Conservation (phyloP, 2,888 invertebrate species). For the Drosophila gaucha region DNA sequence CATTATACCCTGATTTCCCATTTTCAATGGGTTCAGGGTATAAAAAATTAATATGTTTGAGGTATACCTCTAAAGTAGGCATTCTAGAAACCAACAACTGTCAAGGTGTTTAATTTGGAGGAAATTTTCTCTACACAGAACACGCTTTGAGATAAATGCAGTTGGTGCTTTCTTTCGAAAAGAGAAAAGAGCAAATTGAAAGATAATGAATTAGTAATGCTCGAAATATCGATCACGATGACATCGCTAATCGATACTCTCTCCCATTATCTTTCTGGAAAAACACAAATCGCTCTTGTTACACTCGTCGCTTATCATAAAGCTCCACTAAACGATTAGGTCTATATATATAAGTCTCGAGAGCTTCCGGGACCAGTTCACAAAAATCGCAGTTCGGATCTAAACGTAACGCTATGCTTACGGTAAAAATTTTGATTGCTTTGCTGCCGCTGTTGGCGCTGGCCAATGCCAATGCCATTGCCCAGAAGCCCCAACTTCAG, state of each 20-base stretch:
- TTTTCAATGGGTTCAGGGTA: too few relatives aligned
- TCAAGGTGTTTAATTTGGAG: not conserved
- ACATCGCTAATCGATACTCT: constrained; percentile 4
- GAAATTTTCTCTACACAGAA: constrained; percentile 1
- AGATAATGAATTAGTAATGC: not conserved
- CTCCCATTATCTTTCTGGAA: not conserved
- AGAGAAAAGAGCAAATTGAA: not conserved
- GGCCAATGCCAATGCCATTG: constrained; percentile 46
- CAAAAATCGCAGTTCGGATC: constrained; percentile 6
- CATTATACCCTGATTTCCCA: too few relatives aligned
- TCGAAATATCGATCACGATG: not conserved
- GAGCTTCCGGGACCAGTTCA: constrained; percentile 25
- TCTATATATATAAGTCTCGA: constrained; percentile 37
- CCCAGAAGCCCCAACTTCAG: constrained; percentile 29
- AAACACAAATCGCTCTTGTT: constrained; percentile 15
- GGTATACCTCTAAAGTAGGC: too few relatives aligned
- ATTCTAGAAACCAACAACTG: not conserved
- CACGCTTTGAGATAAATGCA: not conserved
- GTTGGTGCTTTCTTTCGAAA: not conserved
- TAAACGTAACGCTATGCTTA: constrained; percentile 29
- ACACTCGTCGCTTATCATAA: constrained; percentile 36
- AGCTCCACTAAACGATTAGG: constrained; percentile 26
- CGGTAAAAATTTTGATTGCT: constrained; percentile 37
- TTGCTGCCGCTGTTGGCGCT: constrained; percentile 48
- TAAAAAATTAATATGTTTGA: too few relatives aligned